phyloP scores from a whole-genome alignment of 2,113 vertebrate species.

The Lamprologus speciosus region DNA sequence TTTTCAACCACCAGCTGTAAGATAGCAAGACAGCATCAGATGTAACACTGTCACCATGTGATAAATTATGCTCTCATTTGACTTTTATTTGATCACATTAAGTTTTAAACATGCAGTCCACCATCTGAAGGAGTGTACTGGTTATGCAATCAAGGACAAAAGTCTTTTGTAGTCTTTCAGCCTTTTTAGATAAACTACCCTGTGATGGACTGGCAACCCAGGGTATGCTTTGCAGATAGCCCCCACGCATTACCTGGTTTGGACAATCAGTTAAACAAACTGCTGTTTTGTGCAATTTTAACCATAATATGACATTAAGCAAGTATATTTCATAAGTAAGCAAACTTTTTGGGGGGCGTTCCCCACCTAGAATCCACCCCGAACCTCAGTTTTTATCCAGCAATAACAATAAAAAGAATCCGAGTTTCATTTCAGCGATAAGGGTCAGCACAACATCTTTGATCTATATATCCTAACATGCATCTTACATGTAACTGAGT shows the following conservation, averaged over 20 bases:
- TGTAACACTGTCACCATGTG: background rate
- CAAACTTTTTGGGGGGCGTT: background rate
- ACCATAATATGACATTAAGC: background rate
- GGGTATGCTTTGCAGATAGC: background rate
- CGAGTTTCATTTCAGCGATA: background rate
- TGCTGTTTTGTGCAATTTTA: background rate
- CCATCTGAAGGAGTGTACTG: background rate
- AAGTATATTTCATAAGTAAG: background rate
- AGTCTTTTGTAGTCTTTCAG: background rate
- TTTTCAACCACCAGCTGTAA: background rate
- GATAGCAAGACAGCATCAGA: background rate
- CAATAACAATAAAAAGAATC: background rate
- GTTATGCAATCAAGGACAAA: background rate
- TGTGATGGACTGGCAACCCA: background rate
- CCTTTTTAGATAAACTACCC: background rate
- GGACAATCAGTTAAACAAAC: background rate
- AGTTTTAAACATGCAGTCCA: background rate
- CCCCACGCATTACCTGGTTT: background rate
- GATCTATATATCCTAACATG: background rate
- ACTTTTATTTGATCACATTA: background rate
- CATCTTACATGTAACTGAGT: background rate
- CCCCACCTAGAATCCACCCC: background rate
- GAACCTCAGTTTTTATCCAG: rapidly evolving
- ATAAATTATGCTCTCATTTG: background rate
- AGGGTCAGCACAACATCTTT: background rate